A percentile compares a stretch with the other conserved stretches of the same genome.
These are phyloP conservation scores for Rhynchotus rufescens DNA, from an alignment of 2,797 vertebrate species.

Conservation along the genomic window DNA sequence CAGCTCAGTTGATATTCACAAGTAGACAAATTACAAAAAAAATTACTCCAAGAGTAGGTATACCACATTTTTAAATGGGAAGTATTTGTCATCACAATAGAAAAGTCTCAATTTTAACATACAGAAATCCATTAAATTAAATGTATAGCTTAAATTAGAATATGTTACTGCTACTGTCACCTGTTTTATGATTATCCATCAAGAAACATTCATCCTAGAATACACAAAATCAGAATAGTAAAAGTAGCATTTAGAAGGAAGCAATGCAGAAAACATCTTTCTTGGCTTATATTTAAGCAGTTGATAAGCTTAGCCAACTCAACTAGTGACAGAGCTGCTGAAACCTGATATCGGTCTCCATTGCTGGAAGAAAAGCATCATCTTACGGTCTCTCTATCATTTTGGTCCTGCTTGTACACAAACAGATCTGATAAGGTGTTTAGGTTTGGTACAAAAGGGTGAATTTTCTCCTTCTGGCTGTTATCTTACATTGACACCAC, in stretches of 20 bases:
- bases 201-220: neutral
- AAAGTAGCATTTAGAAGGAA: neutral
- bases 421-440: neutral
- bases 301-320: neutral
- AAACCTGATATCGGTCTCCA: neutral
- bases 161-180: neutral
- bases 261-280: neutral
- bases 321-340: neutral
- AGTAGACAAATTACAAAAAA: conserved; percentile 24
- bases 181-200: neutral
- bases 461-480: neutral
- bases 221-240: neutral
- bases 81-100: neutral
- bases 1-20: conserved; percentile 11
- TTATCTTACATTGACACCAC: neutral
- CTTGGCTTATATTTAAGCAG: neutral
- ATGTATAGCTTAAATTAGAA: neutral
- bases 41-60: conserved; percentile 16
- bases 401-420: neutral
- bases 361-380: neutral
- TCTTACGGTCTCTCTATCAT: neutral
- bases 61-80: conserved; percentile 14
- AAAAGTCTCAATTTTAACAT: conserved; percentile 7
- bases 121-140: neutral
- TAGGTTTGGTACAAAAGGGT: neutral